Base-by-base conservation (phyloP, 1,140 invertebrate species). In the Leptinotarsa undecemlineata region DNA sequence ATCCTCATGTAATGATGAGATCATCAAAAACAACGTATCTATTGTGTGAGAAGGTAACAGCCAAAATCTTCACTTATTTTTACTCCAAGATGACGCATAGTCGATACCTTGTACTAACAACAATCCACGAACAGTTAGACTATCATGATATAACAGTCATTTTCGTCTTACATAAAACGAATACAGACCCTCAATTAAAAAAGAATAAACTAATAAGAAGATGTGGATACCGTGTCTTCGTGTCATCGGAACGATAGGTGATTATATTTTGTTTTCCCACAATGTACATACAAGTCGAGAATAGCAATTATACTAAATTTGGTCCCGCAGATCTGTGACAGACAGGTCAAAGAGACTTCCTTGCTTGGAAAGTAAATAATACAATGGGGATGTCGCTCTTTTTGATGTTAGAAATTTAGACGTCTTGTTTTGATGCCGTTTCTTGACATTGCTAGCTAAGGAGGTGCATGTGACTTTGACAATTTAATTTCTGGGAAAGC, bases 251-350 rank as follows among this genome's bases (percentile, higher is more conserved):
- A 57, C n/a, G 14, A 57, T 57, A 57, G 15, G 14, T 15, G 17
- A 57, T 57, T 57, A 57, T 19, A 57, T 57, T 57, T 57, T n/a
- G 51, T 57, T 57, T 57, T 57, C 51, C 51, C 51, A 57, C 51
- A 57, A 57, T 57, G n/a, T 42, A 42, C 33, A 8, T 57, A 15
- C 51, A 19, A n/a, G 51, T 57, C 51, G 51, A 57, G 51, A 15
- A 57, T 57, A 19, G 51, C 51, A 57, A 57, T 57, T 57, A 57
- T 57, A 57, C 51, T 57, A 57, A 57, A 57, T 57, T 57, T 57
- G 51, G 51, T 57, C 51, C 51, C n/a, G 51, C n/a, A 57, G 51
- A 17, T 57, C 51, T 57, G 51, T 57, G 51, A 57, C 51, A 17
- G 51, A 57, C 51, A 57, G 51, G 51, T 57, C 51, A 57, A 57